Conservation (phyloP, 2,797 vertebrate genomes). For the Rhynchonycteris naso region DNA sequence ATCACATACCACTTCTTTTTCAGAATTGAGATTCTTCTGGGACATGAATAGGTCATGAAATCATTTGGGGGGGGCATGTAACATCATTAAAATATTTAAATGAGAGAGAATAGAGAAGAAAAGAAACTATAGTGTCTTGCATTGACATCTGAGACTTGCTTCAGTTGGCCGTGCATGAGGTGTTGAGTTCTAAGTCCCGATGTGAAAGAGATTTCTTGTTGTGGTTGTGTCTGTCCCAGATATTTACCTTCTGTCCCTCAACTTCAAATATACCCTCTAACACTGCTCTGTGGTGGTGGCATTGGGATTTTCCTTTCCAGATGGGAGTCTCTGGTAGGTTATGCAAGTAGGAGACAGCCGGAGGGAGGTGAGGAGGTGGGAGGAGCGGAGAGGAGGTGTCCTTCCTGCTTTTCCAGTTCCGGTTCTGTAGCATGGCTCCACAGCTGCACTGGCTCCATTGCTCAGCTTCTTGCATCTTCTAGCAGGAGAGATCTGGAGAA, state of each 20-base stretch:
- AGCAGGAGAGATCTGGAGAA: background rate
- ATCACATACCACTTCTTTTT: background rate
- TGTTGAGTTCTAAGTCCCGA: background rate
- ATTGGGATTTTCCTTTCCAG: background rate
- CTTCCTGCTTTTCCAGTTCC: background rate
- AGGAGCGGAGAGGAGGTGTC: background rate
- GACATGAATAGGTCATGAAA: background rate
- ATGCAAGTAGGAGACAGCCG: background rate
- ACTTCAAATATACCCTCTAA: background rate
- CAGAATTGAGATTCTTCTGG: constrained; percentile 13
- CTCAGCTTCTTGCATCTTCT: background rate
- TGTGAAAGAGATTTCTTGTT: background rate
- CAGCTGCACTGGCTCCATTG: background rate
- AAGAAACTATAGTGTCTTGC: background rate
- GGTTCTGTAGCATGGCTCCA: background rate
- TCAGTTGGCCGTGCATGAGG: background rate
- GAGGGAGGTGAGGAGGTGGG: no score
- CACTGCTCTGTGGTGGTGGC: background rate
- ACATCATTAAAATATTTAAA: background rate
- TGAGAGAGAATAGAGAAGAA: background rate
- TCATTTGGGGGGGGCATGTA: background rate
- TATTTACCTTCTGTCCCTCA: background rate
- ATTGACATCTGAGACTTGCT: background rate
- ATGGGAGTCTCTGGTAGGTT: background rate
- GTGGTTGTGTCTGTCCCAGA: background rate